Conservation (phyloP, 2,797 vertebrate genomes). For the Gymnodraco acuticeps region DNA sequence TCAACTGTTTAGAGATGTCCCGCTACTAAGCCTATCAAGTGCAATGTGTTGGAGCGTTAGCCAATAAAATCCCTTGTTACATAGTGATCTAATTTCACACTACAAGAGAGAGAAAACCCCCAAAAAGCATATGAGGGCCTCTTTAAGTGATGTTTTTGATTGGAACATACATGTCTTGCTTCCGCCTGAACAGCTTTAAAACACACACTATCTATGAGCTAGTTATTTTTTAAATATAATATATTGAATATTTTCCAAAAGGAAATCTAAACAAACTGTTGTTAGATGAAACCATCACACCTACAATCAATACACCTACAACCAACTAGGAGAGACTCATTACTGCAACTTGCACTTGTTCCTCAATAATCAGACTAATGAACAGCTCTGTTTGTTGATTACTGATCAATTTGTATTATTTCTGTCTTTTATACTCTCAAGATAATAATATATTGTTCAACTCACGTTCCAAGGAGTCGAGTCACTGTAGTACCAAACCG, state of each 20-base stretch:
- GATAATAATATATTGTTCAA: slow-evolving; percentile 19
- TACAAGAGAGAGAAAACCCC: too few species aligned
- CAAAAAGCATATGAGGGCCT: too few species aligned
- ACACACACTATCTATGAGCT: neutral
- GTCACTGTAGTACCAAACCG: slow-evolving; percentile 88
- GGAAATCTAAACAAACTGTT: neutral
- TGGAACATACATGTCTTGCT: too few species aligned
- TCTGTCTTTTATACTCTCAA: neutral
- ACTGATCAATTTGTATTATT: neutral
- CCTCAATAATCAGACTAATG: neutral
- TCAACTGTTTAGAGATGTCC: too few species aligned
- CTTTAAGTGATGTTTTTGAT: too few species aligned
- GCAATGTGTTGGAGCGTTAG: too few species aligned
- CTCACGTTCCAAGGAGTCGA: slow-evolving; percentile 92
- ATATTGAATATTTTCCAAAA: neutral
- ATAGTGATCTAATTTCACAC: too few species aligned
- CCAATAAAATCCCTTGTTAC: too few species aligned
- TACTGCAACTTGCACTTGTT: neutral
- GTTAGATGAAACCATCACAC: neutral
- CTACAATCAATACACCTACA: neutral
- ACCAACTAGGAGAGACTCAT: neutral
- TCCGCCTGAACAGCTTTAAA: neutral
- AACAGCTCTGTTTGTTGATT: neutral
- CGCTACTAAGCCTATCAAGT: too few species aligned
- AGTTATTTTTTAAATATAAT: neutral